phyloP scores from a whole-genome alignment of 2,797 vertebrate genomes.

The Bradypus variegatus region DNA sequence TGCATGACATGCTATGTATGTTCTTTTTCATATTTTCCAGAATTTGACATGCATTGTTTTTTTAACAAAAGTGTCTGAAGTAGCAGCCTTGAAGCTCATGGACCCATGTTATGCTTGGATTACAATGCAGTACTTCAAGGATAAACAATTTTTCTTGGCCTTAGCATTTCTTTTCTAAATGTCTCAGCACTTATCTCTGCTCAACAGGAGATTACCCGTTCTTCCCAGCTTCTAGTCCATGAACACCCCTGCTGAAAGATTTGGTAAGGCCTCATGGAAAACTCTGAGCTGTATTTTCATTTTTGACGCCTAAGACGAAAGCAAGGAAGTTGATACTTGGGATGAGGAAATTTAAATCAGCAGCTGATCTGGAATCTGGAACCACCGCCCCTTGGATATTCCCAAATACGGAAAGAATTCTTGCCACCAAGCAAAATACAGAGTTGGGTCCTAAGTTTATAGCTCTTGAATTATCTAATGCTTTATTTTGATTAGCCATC shows the following conservation, averaged over 20 bases:
- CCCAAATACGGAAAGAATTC: conserved; percentile 46
- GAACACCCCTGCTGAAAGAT: conserved; percentile 29
- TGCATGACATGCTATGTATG: not conserved
- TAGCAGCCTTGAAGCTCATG: not conserved
- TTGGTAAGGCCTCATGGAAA: not conserved
- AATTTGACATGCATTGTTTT: not conserved
- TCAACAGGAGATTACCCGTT: not conserved
- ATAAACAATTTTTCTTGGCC: conserved; percentile 52
- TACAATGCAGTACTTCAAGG: conserved; percentile 12
- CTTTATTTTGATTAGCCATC: not conserved
- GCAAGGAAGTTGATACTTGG: conserved; percentile 37
- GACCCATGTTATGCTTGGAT: conserved; percentile 38
- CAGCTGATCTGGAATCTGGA: not conserved
- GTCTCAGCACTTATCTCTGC: conserved; percentile 54
- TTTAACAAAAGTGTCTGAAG: not conserved
- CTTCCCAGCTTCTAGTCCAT: conserved; percentile 27
- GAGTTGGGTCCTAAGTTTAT: not conserved
- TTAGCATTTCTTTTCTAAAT: conserved; percentile 38
- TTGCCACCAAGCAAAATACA: not conserved
- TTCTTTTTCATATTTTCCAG: not conserved
- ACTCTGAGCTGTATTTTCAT: conserved; percentile 44
- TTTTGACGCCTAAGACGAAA: not conserved
- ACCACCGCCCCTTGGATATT: not conserved
- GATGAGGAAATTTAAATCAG: conserved; percentile 9
- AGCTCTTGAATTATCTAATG: not conserved